A percentile compares a stretch with the other conserved stretches of the same genome.
These are phyloP conservation scores for Helicoverpa zea DNA, from an alignment of 1,140 invertebrate genomes.

Conservation along the genomic window DNA sequence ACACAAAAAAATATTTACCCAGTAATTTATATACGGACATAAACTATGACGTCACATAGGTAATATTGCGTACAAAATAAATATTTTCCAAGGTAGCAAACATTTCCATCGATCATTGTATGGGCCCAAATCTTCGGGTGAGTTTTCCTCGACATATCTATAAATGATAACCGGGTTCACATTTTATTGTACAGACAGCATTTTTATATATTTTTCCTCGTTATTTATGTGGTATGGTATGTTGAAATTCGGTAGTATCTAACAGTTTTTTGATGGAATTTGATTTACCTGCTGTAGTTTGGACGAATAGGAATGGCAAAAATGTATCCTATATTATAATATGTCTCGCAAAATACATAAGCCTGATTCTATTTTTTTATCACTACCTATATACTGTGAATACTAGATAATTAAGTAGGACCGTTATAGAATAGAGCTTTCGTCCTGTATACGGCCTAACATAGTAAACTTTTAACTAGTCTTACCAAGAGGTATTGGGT, in stretches of 20 bases:
- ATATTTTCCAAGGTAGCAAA: background rate
- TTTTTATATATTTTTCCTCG: background rate
- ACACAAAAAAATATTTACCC: background rate
- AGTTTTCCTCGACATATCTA: constrained; percentile 2
- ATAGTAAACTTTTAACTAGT: too few species aligned
- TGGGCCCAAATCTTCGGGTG: constrained; percentile 6
- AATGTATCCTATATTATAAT: too few species aligned
- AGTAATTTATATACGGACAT: background rate
- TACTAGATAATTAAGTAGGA: too few species aligned
- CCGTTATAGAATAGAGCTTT: too few species aligned
- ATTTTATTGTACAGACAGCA: background rate
- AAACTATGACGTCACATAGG: constrained; percentile 4
- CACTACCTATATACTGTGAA: too few species aligned
- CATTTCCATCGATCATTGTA: constrained; percentile 10
- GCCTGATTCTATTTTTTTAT: too few species aligned
- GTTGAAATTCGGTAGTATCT: background rate
- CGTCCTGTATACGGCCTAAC: too few species aligned
- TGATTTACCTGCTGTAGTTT: background rate
- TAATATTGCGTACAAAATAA: constrained; percentile 20
- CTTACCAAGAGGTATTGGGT: too few species aligned
- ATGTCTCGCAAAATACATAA: too few species aligned
- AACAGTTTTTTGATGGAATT: background rate
- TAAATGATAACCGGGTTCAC: constrained; percentile 8
- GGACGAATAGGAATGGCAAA: too few species aligned
- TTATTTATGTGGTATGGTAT: background rate